These are phyloP conservation scores for Auanema sp. DNA, from an alignment of 2,888 invertebrate genomes.

Conservation along the genomic window DNA sequence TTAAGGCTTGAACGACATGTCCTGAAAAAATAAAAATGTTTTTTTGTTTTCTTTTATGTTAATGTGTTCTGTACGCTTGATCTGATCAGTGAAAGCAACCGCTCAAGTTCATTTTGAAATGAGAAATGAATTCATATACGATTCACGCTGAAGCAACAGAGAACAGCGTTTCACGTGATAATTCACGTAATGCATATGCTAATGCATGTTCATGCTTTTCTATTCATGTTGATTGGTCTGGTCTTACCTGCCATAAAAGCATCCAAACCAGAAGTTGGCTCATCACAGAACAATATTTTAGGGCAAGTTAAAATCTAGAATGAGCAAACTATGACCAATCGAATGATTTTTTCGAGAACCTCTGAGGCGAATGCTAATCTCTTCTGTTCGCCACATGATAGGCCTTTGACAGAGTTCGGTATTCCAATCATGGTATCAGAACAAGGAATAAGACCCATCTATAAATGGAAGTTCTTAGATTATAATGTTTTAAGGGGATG, in stretches of 20 bases:
- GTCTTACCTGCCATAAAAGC: slow-evolving; percentile 63
- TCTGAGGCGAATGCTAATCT: slow-evolving; percentile 89
- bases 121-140: too few relatives aligned
- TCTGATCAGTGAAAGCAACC: too few relatives aligned
- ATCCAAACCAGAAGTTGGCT: slow-evolving; percentile 69
- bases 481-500: neutral
- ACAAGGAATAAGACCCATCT: slow-evolving; percentile 76
- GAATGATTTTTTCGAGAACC: slow-evolving; percentile 68
- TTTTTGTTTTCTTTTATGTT: too few relatives aligned
- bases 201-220: too few relatives aligned
- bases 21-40: slow-evolving; percentile 17
- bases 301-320: slow-evolving; percentile 68
- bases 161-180: too few relatives aligned
- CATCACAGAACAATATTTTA: slow-evolving; percentile 69
- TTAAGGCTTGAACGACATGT: slow-evolving; percentile 45
- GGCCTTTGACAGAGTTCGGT: slow-evolving; percentile 75
- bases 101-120: too few relatives aligned
- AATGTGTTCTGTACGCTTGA: too few relatives aligned
- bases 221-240: neutral
- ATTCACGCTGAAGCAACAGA: too few relatives aligned
- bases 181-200: too few relatives aligned
- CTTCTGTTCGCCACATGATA: slow-evolving; percentile 92
- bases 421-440: slow-evolving; percentile 80
- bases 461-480: slow-evolving; percentile 67
- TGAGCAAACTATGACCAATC: too few relatives aligned